Conservation (phyloP, 2,797 vertebrate species). For the Spinus pinus region DNA sequence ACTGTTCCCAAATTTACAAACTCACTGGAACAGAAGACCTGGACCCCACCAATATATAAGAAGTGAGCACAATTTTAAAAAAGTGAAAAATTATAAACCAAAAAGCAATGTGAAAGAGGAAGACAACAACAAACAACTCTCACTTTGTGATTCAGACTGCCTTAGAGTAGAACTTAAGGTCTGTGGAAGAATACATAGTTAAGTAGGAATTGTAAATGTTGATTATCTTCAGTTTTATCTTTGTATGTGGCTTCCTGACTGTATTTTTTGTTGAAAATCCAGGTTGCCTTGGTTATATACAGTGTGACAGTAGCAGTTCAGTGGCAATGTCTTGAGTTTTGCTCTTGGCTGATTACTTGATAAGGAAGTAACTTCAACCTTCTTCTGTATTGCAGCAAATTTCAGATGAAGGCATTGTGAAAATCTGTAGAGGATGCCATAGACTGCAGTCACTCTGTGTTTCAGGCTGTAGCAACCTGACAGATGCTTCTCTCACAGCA, state of each 20-base stretch:
- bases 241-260: rapidly evolving
- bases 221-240: background rate
- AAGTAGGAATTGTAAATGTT: background rate
- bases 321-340: background rate
- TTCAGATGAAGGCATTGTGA: slow-evolving; percentile 89
- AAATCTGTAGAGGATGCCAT: slow-evolving; percentile 87
- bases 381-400: slow-evolving; percentile 78
- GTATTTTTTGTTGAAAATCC: background rate
- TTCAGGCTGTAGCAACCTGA: slow-evolving; percentile 90
- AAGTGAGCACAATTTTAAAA: background rate
- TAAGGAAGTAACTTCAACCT: background rate
- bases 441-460: slow-evolving; percentile 89
- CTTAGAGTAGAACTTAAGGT: background rate
- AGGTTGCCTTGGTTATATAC: background rate
- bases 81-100: background rate
- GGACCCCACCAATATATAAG: background rate
- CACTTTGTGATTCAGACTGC: background rate
- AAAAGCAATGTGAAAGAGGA: background rate
- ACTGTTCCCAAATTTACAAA: background rate
- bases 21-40: background rate
- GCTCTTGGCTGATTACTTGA: background rate
- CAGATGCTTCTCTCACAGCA: slow-evolving; percentile 89
- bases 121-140: background rate
- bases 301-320: background rate
- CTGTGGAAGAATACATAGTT: background rate